Percentiles rank a stretch among this genome's conserved stretches.
phyloP scores from a whole-genome alignment of 2,888 invertebrate species.

The Subacronicta megacephala region DNA sequence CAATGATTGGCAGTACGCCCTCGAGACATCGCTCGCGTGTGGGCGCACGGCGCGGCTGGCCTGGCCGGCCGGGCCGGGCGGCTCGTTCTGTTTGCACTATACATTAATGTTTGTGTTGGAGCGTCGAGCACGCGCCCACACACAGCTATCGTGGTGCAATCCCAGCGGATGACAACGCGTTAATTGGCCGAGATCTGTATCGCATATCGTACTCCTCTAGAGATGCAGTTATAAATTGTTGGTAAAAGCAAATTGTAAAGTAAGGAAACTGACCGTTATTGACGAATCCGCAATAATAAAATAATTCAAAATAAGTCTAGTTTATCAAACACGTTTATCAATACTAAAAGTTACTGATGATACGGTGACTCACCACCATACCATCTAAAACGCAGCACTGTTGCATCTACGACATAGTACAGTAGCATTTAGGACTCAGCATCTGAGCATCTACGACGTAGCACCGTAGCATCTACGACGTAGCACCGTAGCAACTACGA shows the following conservation, averaged over 20 bases:
- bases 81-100: slow-evolving; percentile 20
- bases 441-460: neutral
- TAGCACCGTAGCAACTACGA: neutral
- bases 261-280: slow-evolving; percentile 1
- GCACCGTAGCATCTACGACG: neutral
- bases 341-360: slow-evolving; percentile 20
- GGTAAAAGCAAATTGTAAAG: neutral
- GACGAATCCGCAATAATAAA: slow-evolving; percentile 4
- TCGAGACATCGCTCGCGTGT: slow-evolving; percentile 6
- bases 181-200: slow-evolving; percentile 40
- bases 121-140: neutral
- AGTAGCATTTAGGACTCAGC: slow-evolving; percentile 1
- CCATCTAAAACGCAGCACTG: neutral
- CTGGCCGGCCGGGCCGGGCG: slow-evolving; percentile 7
- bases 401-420: neutral
- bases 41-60: neutral
- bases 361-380: neutral
- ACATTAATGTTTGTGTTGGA: slow-evolving; percentile 9
- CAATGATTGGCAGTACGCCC: slow-evolving; percentile 10
- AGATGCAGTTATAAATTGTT: slow-evolving; percentile 21
- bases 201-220: slow-evolving; percentile 12
- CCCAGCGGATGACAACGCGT: slow-evolving; percentile 33
- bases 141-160: slow-evolving; percentile 4
- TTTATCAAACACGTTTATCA: slow-evolving; percentile 8
- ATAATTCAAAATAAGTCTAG: slow-evolving; percentile 8